A percentile compares a stretch with the other conserved stretches of the same genome.
These are phyloP conservation scores for Sternarchorhynchus goeldii DNA, from an alignment of 2,797 vertebrate species.

Conservation along the genomic window DNA sequence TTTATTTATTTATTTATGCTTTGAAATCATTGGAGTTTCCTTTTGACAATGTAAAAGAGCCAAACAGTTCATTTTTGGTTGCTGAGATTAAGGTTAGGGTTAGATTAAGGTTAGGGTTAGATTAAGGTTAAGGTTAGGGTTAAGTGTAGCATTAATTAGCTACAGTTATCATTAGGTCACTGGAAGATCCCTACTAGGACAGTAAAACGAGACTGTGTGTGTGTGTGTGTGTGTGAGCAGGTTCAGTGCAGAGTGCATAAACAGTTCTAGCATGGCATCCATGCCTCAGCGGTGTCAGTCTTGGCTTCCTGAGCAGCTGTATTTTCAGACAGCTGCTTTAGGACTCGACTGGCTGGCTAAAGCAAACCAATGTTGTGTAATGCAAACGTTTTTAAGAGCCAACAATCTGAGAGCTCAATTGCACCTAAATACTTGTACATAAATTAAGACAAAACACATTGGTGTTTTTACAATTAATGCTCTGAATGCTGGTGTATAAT, in stretches of 20 bases:
- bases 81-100: too few relatives aligned
- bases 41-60: too few relatives aligned
- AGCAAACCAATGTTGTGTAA: neutral
- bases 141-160: too few relatives aligned
- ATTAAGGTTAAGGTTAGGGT: too few relatives aligned
- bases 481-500: conserved; percentile 57
- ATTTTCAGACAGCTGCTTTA: conserved; percentile 18
- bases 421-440: conserved; percentile 3
- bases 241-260: conserved; percentile 52
- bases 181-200: too few relatives aligned
- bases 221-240: conserved; percentile 27
- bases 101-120: too few relatives aligned
- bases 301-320: conserved; percentile 31
- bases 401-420: neutral
- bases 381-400: conserved; percentile 12
- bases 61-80: conserved; percentile 11
- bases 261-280: conserved; percentile 32
- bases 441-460: conserved; percentile 10
- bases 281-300: conserved; percentile 3
- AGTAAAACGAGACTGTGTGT: neutral
- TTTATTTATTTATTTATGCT: too few relatives aligned
- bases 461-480: conserved; percentile 35
- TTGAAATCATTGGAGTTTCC: too few relatives aligned
- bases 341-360: neutral
- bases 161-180: too few relatives aligned